Evolutionary conservation across 1,140 invertebrate species (phyloP).

Genomic region (Zaprionus capensis): DNA sequence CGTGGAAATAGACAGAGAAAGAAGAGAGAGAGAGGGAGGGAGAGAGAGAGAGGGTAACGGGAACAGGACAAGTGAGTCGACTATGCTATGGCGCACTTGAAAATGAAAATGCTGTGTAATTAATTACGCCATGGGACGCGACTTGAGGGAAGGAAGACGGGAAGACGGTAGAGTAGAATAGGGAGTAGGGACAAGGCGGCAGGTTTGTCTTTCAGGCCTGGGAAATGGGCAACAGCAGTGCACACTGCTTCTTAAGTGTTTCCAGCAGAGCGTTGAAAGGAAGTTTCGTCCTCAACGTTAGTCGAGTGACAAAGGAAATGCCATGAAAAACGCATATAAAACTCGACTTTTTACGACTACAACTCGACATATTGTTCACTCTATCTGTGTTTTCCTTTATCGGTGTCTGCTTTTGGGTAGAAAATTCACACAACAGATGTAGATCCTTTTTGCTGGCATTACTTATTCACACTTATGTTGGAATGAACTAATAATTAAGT

Average conservation of each 20-base stretch:
- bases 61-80: conserved; percentile 30
- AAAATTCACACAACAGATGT: conserved; percentile 28
- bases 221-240: conserved; percentile 47
- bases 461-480: conserved; percentile 49
- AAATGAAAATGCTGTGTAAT: conserved; percentile 83
- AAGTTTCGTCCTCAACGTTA: conserved; percentile 50
- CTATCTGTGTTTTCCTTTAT: not conserved
- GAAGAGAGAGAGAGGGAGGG: not conserved
- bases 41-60: conserved; percentile 4
- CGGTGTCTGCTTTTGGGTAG: not conserved
- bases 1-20: conserved; percentile 53
- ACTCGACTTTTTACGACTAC: conserved; percentile 55
- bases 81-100: conserved; percentile 48
- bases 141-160: not conserved
- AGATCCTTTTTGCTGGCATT: conserved; percentile 27
- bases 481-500: conserved; percentile 16
- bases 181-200: conserved; percentile 25
- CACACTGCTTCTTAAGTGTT: not conserved
- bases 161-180: too few relatives aligned
- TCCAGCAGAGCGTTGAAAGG: conserved; percentile 41
- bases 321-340: conserved; percentile 58
- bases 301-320: conserved; percentile 60
- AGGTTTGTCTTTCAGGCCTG: conserved; percentile 51
- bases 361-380: not conserved
- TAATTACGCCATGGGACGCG: conserved; percentile 58